These are phyloP conservation scores for Scaptomyza tumidula DNA, from an alignment of 2,888 invertebrate species.

Conservation along the genomic window DNA sequence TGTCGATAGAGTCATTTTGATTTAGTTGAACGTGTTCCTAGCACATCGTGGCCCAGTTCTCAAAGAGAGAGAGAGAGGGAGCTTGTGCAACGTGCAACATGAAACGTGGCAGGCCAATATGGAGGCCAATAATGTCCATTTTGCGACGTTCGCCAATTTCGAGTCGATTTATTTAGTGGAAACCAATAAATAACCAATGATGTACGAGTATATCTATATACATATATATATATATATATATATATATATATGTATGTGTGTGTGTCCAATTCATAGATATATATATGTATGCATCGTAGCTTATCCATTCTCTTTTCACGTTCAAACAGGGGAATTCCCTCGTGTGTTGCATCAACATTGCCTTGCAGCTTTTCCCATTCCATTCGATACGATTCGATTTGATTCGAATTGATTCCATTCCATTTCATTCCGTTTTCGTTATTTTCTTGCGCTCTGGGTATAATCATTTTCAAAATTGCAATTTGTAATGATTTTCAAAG, in stretches of 20 bases:
- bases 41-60: slow-evolving; percentile 40
- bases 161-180: slow-evolving; percentile 78
- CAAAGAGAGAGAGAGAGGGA: neutral
- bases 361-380: slow-evolving; percentile 35
- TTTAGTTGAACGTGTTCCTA: slow-evolving; percentile 39
- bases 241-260: slow-evolving; percentile 15
- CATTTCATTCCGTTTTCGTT: slow-evolving; percentile 5
- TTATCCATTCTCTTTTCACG: slow-evolving; percentile 17
- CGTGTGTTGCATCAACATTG: slow-evolving; percentile 38
- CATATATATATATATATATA: slow-evolving; percentile 14
- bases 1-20: slow-evolving; percentile 54
- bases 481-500: slow-evolving; percentile 1
- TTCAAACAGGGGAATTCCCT: slow-evolving; percentile 45
- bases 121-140: slow-evolving; percentile 76
- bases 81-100: slow-evolving; percentile 34
- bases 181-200: slow-evolving; percentile 79
- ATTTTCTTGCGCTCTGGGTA: neutral
- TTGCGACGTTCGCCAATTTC: slow-evolving; percentile 78
- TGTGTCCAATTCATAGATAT: too few species aligned
- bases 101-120: slow-evolving; percentile 35
- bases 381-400: slow-evolving; percentile 21
- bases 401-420: slow-evolving; percentile 5
- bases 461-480: neutral
- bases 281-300: slow-evolving; percentile 12
- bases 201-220: slow-evolving; percentile 45